Base-by-base conservation (phyloP, 2,888 invertebrate genomes). In the Morpho achilles region DNA sequence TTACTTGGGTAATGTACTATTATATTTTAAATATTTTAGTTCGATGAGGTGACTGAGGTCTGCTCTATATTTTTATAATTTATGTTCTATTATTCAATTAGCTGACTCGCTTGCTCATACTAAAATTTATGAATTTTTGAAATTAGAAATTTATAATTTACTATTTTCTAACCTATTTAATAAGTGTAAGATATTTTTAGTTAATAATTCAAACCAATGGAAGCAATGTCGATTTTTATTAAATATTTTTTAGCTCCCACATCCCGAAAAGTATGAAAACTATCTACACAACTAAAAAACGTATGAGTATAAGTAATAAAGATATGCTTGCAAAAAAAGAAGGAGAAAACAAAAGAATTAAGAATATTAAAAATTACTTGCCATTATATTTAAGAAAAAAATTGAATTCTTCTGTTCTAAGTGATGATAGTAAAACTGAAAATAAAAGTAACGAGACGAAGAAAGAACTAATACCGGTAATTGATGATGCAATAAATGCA, bases 181-280 rank as follows among this genome's bases (percentile, higher is more conserved):
- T 32, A 32, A 32, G 3, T 32, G 3, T 5, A 32, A 32, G 5
- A 16, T 16, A 1, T 16, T 16, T 32, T 5, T 32, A 32, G 5
- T 32, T 1, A 32, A 32, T 32, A 32, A 32, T 32, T 32, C 32
- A 32, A 32, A 32, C 3, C 32, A 2, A 32, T 32, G 5, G 4
- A 5, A 5, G 2, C 5, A 5, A 32, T 32, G 32, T 16, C 16
- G 16, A 16, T 16, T 16, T 16, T 16, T 16, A 16, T 16, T 16
- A 16, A 16, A 16, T 16, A 16, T 5, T 32, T 32, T 80, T 62
- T 67, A 84, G 82, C 60, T 59, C 72, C 9, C 65, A 62, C 16
- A 50, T 67, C 56, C 59, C 72, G 2, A 82, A 77, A 61, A 76
- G 65, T 56, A 59, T 60, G 8, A 82, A 75, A 66, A 69, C 70